These are phyloP conservation scores for Ranitomeya imitator DNA, from an alignment of 2,113 vertebrate species.

Conservation along the genomic window DNA sequence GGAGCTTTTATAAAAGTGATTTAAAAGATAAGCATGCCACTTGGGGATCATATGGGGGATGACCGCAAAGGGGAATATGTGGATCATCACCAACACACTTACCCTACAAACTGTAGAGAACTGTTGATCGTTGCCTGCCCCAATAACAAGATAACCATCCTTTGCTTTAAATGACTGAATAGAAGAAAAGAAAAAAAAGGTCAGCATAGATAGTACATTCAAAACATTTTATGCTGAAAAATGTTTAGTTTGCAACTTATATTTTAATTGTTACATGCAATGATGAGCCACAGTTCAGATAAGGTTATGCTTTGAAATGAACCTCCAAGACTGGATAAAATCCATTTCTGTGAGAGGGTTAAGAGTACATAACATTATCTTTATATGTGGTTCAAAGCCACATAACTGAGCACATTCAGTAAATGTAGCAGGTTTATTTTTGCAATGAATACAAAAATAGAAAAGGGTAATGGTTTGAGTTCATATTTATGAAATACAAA, in stretches of 20 bases:
- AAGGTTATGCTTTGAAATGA: neutral
- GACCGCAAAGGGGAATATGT: neutral
- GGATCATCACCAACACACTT: constrained; percentile 58
- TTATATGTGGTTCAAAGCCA: neutral
- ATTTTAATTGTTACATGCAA: constrained; percentile 31
- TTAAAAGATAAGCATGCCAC: constrained; percentile 10
- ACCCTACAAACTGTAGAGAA: constrained; percentile 88
- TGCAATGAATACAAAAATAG: neutral
- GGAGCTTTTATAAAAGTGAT: constrained; percentile 28
- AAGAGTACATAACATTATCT: neutral
- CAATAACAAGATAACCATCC: constrained; percentile 87
- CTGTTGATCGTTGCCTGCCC: constrained; percentile 87
- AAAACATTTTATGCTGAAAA: constrained; percentile 16
- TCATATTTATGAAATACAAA: neutral
- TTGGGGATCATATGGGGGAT: neutral
- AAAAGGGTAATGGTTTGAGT: neutral
- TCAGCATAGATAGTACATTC: constrained; percentile 38
- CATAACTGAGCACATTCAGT: neutral
- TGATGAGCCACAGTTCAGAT: constrained; percentile 15
- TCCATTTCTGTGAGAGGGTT: neutral
- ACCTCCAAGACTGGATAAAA: neutral
- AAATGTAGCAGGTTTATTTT: neutral
- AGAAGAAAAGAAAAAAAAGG: constrained; percentile 55
- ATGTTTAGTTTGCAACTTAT: constrained; percentile 48
- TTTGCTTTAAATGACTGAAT: constrained; percentile 87